Conservation (phyloP, 2,888 invertebrate species). For the Seira ritae region DNA sequence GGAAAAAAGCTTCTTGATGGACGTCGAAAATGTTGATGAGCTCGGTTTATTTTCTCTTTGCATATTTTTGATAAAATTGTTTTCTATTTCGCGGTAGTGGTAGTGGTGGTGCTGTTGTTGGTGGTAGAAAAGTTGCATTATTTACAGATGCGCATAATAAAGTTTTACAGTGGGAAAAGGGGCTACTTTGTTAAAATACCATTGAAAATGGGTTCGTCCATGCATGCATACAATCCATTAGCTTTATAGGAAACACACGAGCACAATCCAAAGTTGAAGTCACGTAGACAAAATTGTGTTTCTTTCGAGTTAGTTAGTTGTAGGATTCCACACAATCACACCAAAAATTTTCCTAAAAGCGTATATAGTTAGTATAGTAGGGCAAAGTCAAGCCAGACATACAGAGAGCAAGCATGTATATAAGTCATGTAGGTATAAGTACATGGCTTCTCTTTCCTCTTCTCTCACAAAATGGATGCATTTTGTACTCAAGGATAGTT, state of each 20-base stretch:
- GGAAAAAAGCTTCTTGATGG: neutral
- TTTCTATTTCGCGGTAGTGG: neutral
- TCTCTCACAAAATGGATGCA: neutral
- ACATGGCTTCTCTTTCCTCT: no score
- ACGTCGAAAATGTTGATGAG: neutral
- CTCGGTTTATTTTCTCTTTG: neutral
- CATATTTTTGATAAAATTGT: neutral
- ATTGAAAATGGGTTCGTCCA: conserved; percentile 40
- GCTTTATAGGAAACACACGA: neutral
- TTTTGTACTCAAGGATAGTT: neutral
- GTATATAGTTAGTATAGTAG: no score
- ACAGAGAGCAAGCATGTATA: neutral
- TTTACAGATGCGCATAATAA: conserved; percentile 35
- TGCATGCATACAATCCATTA: conserved; percentile 7
- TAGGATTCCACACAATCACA: conserved; percentile 6
- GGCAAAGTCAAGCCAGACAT: neutral
- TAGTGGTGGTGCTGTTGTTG: neutral
- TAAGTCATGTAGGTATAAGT: no score
- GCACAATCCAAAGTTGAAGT: conserved; percentile 5
- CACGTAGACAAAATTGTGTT: conserved; percentile 13
- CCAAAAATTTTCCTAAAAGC: neutral
- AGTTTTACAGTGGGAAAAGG: conserved; percentile 15
- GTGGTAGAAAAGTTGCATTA: conserved; percentile 24
- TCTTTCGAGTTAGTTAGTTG: neutral
- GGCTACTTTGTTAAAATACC: conserved; percentile 49